Evolutionary conservation across 2,888 invertebrate genomes (phyloP), one percentile per base, ranked within the genome.

Genomic region (Ametastegia equiseti): DNA sequence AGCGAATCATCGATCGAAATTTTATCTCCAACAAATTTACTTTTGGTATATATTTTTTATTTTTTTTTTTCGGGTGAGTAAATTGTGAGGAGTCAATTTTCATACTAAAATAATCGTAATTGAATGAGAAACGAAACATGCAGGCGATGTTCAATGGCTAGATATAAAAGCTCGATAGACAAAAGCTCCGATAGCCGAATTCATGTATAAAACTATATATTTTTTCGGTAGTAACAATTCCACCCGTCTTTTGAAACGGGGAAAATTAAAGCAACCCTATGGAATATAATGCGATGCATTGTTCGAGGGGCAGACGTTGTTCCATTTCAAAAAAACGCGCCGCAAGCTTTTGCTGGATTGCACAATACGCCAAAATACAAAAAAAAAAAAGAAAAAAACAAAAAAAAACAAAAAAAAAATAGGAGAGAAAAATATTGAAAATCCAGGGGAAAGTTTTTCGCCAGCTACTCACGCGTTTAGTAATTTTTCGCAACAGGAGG

Each of bases 381-480:
- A 19, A 7, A 50, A 9, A 7, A 4, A 47, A 47, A 47, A 11
- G n/a, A 47, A 1, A 45, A 45, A 11, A 45, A 45, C 2, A 45
- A 19, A 57, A 57, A 23, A 13, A 60, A 23, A 2, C 7, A 19
- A 23, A 57, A 5, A 2, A 27, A 27, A 27, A 57, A 0, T n/a
- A n/a, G n/a, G n/a, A n/a, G 13, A 33, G 23, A 30, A 60, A 13
- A 36, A 33, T 30, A 0, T 15, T 30, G 60, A 6, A n/a, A n/a
- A 30, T 33, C 0, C 13, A 60, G n/a, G n/a, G n/a, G n/a, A n/a
- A 60, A 60, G 30, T 15, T 15, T 23, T 60, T 0, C 15, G 67
- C n/a, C n/a, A 36, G 39, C 13, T 67, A 67, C 67, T 67, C 67
- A 67, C 67, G 39, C 36, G 42, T 67, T 67, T n/a, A 5, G 23